phyloP scores from a whole-genome alignment of 1,140 invertebrate species.

The Drosophila lini region DNA sequence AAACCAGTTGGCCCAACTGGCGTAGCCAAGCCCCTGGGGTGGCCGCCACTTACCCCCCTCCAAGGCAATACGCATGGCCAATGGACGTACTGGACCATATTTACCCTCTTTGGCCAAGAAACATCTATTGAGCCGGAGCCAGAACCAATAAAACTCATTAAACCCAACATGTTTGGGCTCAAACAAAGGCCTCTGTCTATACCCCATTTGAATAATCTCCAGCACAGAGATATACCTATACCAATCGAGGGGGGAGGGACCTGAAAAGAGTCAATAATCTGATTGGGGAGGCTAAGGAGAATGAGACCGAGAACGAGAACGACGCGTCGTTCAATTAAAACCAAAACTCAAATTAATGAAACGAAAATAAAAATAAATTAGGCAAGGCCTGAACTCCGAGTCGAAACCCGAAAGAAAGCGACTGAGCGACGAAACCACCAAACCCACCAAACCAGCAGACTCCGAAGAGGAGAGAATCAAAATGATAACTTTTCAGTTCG shows the following conservation, averaged over 20 bases:
- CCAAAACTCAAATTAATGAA: constrained; percentile 78
- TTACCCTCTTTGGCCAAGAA: constrained; percentile 17
- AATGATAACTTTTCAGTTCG: constrained; percentile 81
- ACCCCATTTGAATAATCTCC: constrained; percentile 70
- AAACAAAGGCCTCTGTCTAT: constrained; percentile 74
- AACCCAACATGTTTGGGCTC: constrained; percentile 75
- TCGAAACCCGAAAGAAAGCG: constrained; percentile 66
- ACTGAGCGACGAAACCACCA: constrained; percentile 22
- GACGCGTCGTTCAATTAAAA: constrained; percentile 46
- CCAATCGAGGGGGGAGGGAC: constrained; percentile 19
- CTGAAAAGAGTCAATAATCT: constrained; percentile 75
- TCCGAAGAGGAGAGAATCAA: constrained; percentile 55
- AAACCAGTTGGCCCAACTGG: constrained; percentile 57
- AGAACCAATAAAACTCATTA: constrained; percentile 80
- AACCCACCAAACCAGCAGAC: constrained; percentile 57
- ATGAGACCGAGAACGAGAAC: constrained; percentile 9
- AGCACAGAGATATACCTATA: constrained; percentile 35
- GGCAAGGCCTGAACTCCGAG: constrained; percentile 46
- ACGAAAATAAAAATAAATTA: constrained; percentile 79
- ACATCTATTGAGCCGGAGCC: constrained; percentile 37
- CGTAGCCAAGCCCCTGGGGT: constrained; percentile 52
- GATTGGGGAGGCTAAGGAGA: constrained; percentile 68
- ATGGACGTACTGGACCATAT: constrained; percentile 49
- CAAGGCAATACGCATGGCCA: constrained; percentile 48
- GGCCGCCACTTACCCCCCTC: constrained; percentile 24